Conservation (phyloP, 2,888 invertebrate genomes). For the Suillia variegata region DNA sequence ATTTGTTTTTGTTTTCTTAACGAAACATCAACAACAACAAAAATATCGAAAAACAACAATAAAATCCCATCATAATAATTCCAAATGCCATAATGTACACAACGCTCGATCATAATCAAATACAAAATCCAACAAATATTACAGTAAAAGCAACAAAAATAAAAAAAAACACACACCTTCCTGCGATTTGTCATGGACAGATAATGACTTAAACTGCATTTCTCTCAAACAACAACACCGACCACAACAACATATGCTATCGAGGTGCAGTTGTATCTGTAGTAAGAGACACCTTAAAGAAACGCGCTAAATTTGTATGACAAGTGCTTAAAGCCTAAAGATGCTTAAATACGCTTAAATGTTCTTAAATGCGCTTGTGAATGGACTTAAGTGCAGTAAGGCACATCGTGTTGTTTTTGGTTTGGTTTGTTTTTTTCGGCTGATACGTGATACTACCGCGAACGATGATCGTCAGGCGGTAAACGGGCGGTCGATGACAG, state of each 20-base stretch:
- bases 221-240: not conserved
- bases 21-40: no score
- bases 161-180: not conserved
- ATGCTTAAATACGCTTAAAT: not conserved
- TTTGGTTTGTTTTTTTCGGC: not conserved
- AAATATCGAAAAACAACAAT: not conserved
- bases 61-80: not conserved
- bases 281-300: no score
- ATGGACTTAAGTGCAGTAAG: not conserved
- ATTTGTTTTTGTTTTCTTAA: not conserved
- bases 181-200: not conserved
- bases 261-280: not conserved
- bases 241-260: not conserved
- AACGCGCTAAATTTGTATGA: not conserved
- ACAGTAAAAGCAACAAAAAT: not conserved
- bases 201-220: not conserved
- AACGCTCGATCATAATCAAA: no score
- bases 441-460: no score
- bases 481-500: no score
- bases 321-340: not conserved
- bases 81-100: not conserved
- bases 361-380: not conserved
- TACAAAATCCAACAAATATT: no score
- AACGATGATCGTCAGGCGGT: no score
- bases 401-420: not conserved